Conservation (phyloP, 2,888 invertebrate genomes). For the Lasioglossum lativentre region DNA sequence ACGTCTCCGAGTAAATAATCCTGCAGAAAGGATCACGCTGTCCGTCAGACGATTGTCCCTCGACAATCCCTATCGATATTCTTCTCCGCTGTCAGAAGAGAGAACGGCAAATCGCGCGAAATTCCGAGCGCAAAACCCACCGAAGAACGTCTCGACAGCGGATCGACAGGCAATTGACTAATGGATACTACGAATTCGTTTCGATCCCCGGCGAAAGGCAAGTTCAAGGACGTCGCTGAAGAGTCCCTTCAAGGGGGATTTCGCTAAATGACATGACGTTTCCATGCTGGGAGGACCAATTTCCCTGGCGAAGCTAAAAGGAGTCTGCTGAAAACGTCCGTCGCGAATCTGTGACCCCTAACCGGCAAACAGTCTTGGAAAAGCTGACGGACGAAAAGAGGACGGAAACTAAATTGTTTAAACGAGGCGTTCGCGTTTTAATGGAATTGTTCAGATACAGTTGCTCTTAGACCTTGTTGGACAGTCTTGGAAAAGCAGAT, state of each 20-base stretch:
- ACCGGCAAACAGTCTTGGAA: not conserved
- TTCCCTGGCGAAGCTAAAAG: not conserved
- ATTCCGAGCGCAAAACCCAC: not conserved
- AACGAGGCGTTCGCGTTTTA: not conserved
- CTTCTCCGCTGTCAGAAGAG: not conserved
- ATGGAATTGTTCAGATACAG: not conserved
- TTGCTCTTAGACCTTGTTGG: too few species aligned
- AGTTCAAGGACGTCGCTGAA: not conserved
- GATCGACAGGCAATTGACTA: slow-evolving; percentile 13
- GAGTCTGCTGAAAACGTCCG: not conserved
- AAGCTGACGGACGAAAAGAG: not conserved
- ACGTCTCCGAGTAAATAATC: not conserved
- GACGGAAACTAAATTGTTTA: too few species aligned
- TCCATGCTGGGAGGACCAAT: not conserved
- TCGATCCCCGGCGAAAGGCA: not conserved
- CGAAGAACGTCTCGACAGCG: slow-evolving; percentile 2
- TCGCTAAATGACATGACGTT: slow-evolving; percentile 13
- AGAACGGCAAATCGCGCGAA: not conserved
- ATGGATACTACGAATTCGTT: not conserved
- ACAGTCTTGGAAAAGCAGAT: too few species aligned
- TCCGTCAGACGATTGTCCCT: not conserved
- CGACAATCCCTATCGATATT: not conserved
- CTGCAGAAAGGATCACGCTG: not conserved
- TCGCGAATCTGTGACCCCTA: not conserved
- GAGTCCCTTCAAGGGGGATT: not conserved